Conservation (phyloP, 2,888 invertebrate species). For the Blastobasis adustella region DNA sequence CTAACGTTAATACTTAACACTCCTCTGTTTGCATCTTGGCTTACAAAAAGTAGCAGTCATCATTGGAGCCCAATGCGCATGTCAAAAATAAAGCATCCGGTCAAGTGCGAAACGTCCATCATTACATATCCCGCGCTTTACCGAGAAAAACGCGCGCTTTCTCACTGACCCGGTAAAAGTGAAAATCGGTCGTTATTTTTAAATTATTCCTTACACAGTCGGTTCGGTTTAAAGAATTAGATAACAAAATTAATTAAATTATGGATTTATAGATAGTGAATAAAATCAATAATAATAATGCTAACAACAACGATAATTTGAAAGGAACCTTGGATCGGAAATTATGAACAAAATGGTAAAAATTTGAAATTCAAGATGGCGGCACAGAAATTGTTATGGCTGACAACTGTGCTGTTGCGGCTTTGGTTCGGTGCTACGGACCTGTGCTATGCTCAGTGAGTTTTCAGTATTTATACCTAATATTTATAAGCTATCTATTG, state of each 20-base stretch:
- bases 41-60: background rate
- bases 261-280: no score
- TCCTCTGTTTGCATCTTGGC: no score
- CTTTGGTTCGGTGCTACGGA: slow-evolving; percentile 64
- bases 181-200: no score
- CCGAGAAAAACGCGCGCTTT: slow-evolving; percentile 32
- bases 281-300: no score
- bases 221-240: no score
- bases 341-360: background rate
- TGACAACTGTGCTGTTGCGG: slow-evolving; percentile 49
- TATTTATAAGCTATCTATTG: no score
- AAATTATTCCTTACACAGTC: no score
- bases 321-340: no score
- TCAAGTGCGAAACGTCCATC: slow-evolving; percentile 40
- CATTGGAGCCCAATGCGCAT: slow-evolving; percentile 37
- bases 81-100: slow-evolving; percentile 36
- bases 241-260: no score
- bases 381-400: slow-evolving; percentile 49
- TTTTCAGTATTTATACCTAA: slow-evolving; percentile 13
- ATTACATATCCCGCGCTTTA: slow-evolving; percentile 52
- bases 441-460: slow-evolving; percentile 70
- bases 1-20: no score
- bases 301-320: no score
- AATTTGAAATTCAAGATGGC: slow-evolving; percentile 36
- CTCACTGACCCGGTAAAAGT: background rate